These are phyloP conservation scores for Tryphoninae sp. DNA, from an alignment of 2,888 invertebrate genomes.

Conservation along the genomic window DNA sequence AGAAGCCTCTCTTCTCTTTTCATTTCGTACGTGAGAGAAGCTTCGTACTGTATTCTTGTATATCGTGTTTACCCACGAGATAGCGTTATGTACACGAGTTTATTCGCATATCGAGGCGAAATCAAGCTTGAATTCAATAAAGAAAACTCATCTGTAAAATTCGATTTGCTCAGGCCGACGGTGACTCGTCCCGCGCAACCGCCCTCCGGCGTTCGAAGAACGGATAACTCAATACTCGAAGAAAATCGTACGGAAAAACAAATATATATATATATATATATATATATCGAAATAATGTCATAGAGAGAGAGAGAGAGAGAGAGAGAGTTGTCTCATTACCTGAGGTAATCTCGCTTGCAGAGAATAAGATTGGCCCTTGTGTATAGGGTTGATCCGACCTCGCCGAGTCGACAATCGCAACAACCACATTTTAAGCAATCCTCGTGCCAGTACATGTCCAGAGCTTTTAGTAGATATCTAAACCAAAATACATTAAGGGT, in stretches of 20 bases:
- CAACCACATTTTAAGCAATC: constrained; percentile 96
- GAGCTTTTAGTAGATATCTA: constrained; percentile 88
- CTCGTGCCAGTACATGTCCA: constrained; percentile 96
- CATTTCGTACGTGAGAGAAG: constrained; percentile 6
- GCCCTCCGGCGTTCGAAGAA: constrained; percentile 12
- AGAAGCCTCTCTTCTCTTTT: constrained; percentile 37
- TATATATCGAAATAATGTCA: background rate
- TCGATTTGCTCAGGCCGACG: constrained; percentile 73
- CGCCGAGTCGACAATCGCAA: constrained; percentile 96
- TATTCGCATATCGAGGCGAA: constrained; percentile 66
- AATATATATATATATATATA: background rate
- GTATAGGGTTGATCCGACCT: constrained; percentile 95
- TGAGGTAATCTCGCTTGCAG: constrained; percentile 95
- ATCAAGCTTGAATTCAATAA: constrained; percentile 77
- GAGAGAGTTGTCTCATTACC: constrained; percentile 83
- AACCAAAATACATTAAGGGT: background rate
- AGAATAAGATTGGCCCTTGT: constrained; percentile 95
- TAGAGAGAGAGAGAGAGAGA: background rate
- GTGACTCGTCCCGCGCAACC: constrained; percentile 8
- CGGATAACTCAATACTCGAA: background rate
- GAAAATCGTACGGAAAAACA: constrained; percentile 1
- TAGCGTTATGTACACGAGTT: constrained; percentile 58
- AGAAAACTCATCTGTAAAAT: constrained; percentile 80
- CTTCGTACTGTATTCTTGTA: constrained; percentile 10
- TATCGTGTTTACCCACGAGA: constrained; percentile 24